Conservation (phyloP, 1,140 invertebrate species). For the Vanessa tameamea region DNA sequence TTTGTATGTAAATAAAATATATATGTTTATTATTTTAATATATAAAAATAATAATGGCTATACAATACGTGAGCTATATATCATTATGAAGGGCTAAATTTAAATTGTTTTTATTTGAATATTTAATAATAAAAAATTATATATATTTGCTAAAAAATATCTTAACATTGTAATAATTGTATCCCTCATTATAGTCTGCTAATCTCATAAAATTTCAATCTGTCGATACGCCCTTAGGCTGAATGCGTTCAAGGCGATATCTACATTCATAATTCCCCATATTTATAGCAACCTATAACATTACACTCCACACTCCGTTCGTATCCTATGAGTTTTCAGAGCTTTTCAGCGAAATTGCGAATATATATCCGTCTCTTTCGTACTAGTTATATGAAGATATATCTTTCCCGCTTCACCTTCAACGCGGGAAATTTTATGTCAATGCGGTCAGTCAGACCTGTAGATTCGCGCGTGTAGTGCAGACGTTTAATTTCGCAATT, state of each 20-base stretch:
- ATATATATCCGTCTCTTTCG: constrained; percentile 46
- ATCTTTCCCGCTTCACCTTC: constrained; percentile 43
- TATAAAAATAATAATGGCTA: too few species aligned
- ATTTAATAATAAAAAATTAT: too few species aligned
- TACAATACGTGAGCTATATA: too few species aligned
- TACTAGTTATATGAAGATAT: constrained; percentile 12
- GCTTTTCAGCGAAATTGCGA: constrained; percentile 51
- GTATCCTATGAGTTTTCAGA: constrained; percentile 38
- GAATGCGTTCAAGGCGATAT: constrained; percentile 28
- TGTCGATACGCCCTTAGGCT: constrained; percentile 12
- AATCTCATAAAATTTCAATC: constrained; percentile 14
- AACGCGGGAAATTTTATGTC: constrained; percentile 65
- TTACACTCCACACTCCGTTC: constrained; percentile 34
- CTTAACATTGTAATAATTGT: background rate
- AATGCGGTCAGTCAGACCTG: constrained; percentile 66
- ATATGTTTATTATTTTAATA: too few species aligned
- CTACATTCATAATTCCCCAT: constrained; percentile 30
- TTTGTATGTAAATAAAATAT: too few species aligned
- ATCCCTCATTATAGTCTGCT: background rate
- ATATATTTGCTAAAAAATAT: too few species aligned
- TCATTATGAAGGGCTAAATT: too few species aligned
- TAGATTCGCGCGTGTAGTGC: constrained; percentile 63
- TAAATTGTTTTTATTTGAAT: too few species aligned
- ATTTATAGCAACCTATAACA: constrained; percentile 42
- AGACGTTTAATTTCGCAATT: constrained; percentile 61